Conservation (phyloP, 2,888 invertebrate species). For the Neoitamus cyanurus region DNA sequence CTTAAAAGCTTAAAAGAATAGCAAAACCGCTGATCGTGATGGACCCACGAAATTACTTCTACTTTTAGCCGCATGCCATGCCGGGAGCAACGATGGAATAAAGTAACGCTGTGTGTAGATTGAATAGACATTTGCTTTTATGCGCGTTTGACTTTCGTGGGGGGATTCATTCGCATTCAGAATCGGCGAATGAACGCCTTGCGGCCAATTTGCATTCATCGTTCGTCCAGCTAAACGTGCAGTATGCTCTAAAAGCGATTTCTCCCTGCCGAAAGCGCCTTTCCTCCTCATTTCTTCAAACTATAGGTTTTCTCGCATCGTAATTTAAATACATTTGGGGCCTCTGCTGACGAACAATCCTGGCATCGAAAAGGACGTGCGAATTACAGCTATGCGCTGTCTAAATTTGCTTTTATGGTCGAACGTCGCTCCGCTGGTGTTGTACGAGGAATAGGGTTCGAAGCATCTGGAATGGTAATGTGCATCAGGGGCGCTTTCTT, state of each 20-base stretch:
- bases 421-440: not conserved
- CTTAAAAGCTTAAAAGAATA: not conserved
- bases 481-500: conserved; percentile 35
- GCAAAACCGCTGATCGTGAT: not conserved
- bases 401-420: conserved; percentile 51
- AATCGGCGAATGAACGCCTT: conserved; percentile 46
- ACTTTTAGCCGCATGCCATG: not conserved
- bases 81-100: not conserved
- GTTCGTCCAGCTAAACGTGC: conserved; percentile 48
- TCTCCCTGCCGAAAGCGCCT: not conserved
- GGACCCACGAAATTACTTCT: not conserved
- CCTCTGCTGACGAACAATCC: conserved; percentile 47
- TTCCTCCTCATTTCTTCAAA: conserved; percentile 11
- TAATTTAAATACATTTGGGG: conserved; percentile 49
- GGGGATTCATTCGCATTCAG: conserved; percentile 14
- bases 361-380: conserved; percentile 47
- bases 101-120: not conserved
- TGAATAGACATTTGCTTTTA: conserved; percentile 28
- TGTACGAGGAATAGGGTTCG: not conserved
- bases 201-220: conserved; percentile 51
- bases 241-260: conserved; percentile 48
- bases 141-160: not conserved
- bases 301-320: conserved; percentile 31
- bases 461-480: conserved; percentile 19
- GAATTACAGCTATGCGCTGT: conserved; percentile 50